Evolutionary conservation across 2,113 vertebrate species (phyloP), one percentile per base, ranked within the genome.

Genomic region (Colinus virginianus): DNA sequence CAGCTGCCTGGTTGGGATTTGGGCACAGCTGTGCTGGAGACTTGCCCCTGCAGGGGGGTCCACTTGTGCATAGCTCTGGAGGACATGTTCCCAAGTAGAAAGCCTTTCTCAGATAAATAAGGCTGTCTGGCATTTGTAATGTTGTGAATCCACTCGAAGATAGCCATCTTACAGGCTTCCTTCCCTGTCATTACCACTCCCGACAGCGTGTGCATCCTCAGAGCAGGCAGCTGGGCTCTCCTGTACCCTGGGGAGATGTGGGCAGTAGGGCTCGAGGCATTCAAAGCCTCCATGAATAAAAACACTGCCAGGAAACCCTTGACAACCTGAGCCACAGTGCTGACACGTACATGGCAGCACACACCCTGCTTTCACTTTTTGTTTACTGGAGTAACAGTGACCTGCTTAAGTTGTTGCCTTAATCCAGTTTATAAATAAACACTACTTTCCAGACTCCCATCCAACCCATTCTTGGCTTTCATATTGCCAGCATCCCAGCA

Each of bases 401-500:
- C 71, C 86, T 84, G 58, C 88, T 84, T 14, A 42, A 45, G 0
- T 55, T 51, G 7, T 48, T 88, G 38, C 61, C 55, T 84, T 81
- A 69, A 66, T 45, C 58, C 79, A 76, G 53, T 10, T 81, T 62
- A 13, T 55, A 67, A 55, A 94, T 34, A 93, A 89, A 55, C 49
- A n/a, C 43, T 1, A 30, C 59, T 84, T 94, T 87, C 75, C 46
- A 61, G 25, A 14, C 42, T 32, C 46, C 34, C 43, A 42, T 21
- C 76, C 30, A 1, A 23, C 40, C 11, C 0, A 1, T 53, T 74
- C 19, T 68, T n/a, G 49, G 13, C 42, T 55, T 48, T 74, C n/a
- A 1, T 6, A 0, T 4, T 3, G 0, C 18, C 53, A 36, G 32
- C 40, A 3, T 32, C n/a, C 42, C 11, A 0, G 62, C 8, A 0